These are phyloP conservation scores for Dissostichus mawsoni DNA, from an alignment of 2,113 vertebrate genomes.

Conservation along the genomic window DNA sequence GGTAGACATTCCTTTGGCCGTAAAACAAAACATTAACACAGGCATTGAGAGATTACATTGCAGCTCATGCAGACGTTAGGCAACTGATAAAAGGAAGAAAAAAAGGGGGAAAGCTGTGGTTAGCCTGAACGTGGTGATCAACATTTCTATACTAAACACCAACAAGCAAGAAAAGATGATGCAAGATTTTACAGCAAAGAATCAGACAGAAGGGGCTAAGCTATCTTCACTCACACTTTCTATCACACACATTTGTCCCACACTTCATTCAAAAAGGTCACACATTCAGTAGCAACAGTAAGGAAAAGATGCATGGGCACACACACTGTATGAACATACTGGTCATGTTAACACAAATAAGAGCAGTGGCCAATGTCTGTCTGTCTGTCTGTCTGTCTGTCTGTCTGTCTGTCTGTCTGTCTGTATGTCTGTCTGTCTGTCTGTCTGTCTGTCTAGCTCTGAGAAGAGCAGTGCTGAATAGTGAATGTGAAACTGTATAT, in stretches of 20 bases:
- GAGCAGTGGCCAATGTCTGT: constrained; percentile 75
- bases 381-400: constrained; percentile 70
- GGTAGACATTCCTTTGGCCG: constrained; percentile 75
- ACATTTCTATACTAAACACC: constrained; percentile 59
- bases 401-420: no score
- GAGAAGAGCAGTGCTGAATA: constrained; percentile 57
- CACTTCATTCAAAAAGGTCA: constrained; percentile 41
- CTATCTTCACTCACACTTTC: constrained; percentile 9
- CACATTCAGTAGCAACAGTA: constrained; percentile 56
- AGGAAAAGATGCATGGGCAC: constrained; percentile 63
- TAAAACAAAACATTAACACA: constrained; percentile 59
- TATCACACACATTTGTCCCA: background rate
- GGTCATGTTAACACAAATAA: constrained; percentile 63
- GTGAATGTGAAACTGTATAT: constrained; percentile 48
- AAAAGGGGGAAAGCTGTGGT: constrained; percentile 64
- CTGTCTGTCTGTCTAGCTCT: constrained; percentile 41
- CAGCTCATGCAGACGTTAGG: constrained; percentile 75
- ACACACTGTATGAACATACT: constrained; percentile 74
- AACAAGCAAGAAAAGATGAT: constrained; percentile 62
- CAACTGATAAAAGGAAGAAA: constrained; percentile 64
- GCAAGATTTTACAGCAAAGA: constrained; percentile 56
- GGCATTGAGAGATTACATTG: constrained; percentile 50
- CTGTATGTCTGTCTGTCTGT: no score
- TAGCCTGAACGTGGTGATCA: constrained; percentile 49
- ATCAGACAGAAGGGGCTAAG: constrained; percentile 46